phyloP scores from a whole-genome alignment of 2,797 vertebrate species.

The Liparis tanakae region DNA sequence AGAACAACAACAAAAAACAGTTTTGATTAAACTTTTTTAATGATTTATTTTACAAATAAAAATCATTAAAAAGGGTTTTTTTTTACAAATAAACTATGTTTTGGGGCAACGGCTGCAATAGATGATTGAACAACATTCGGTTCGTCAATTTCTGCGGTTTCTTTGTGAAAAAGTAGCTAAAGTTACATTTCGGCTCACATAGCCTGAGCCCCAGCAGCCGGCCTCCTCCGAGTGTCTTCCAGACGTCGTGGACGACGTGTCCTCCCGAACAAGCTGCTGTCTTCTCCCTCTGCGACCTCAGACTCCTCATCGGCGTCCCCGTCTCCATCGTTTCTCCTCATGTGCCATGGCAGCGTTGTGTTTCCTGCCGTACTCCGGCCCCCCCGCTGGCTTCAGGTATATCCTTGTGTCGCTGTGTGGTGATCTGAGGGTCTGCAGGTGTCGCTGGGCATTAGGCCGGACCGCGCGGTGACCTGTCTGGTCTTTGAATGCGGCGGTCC shows the following conservation, averaged over 20 bases:
- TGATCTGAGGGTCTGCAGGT: constrained; percentile 45
- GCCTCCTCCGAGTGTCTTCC: no score
- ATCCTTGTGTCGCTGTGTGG: constrained; percentile 63
- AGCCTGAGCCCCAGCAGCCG: neutral
- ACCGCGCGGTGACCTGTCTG: constrained; percentile 14
- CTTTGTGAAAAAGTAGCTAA: no score
- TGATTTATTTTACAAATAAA: no score
- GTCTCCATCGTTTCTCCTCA: constrained; percentile 50
- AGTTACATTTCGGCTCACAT: neutral
- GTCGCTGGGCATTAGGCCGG: constrained; percentile 1
- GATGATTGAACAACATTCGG: no score
- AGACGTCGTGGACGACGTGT: neutral
- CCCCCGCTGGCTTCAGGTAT: constrained; percentile 64
- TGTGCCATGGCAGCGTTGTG: constrained; percentile 51
- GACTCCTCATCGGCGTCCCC: constrained; percentile 39
- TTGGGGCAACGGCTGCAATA: no score
- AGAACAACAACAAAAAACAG: no score
- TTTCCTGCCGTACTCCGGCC: constrained; percentile 53
- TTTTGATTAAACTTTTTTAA: no score
- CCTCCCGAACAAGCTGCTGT: no score
- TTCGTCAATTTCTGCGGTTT: no score
- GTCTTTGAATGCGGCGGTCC: constrained; percentile 2
- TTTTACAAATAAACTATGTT: no score
- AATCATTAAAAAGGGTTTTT: no score
- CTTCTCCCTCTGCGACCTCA: constrained; percentile 2